A percentile compares a stretch with the other conserved stretches of the same genome.
phyloP scores from a whole-genome alignment of 1,140 invertebrate genomes.

The Venustaconcha ellipsiformis region DNA sequence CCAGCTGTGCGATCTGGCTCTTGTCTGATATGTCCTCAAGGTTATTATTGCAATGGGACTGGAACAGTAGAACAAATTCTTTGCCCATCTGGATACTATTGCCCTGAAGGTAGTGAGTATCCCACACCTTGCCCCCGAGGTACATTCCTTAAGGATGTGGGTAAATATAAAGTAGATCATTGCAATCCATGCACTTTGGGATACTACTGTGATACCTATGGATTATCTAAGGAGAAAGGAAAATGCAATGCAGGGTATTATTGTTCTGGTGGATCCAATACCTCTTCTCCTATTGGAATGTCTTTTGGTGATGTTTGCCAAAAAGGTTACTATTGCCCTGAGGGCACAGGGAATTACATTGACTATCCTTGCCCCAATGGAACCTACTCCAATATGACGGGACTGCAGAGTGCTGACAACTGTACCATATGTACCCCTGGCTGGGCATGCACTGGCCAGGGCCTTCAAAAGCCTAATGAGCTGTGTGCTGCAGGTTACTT shows the following conservation, averaged over 20 bases:
- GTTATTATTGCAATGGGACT: slow-evolving; percentile 64
- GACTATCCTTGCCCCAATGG: slow-evolving; percentile 60
- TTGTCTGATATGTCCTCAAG: slow-evolving; percentile 62
- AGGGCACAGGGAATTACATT: slow-evolving; percentile 50
- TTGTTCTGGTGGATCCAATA: slow-evolving; percentile 53
- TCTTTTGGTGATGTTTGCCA: slow-evolving; percentile 60
- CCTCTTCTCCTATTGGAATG: slow-evolving; percentile 40
- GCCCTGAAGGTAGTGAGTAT: slow-evolving; percentile 56
- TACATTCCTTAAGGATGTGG: slow-evolving; percentile 50
- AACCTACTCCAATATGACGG: slow-evolving; percentile 58
- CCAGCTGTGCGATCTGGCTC: slow-evolving; percentile 39
- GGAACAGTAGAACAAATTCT: slow-evolving; percentile 52
- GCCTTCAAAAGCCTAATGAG: slow-evolving; percentile 54
- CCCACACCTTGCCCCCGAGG: slow-evolving; percentile 62
- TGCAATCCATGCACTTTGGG: slow-evolving; percentile 59
- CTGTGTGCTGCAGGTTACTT: slow-evolving; percentile 61
- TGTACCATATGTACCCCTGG: slow-evolving; percentile 62
- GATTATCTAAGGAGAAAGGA: slow-evolving; percentile 40
- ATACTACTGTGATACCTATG: slow-evolving; percentile 57
- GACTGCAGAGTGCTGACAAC: slow-evolving; percentile 35
- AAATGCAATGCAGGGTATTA: slow-evolving; percentile 55
- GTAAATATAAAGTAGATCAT: slow-evolving; percentile 49
- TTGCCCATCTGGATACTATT: slow-evolving; percentile 62
- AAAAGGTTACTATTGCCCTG: slow-evolving; percentile 61
- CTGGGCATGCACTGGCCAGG: slow-evolving; percentile 51